These are phyloP conservation scores for Jacana jacana DNA, from an alignment of 2,113 vertebrate genomes.

Conservation along the genomic window DNA sequence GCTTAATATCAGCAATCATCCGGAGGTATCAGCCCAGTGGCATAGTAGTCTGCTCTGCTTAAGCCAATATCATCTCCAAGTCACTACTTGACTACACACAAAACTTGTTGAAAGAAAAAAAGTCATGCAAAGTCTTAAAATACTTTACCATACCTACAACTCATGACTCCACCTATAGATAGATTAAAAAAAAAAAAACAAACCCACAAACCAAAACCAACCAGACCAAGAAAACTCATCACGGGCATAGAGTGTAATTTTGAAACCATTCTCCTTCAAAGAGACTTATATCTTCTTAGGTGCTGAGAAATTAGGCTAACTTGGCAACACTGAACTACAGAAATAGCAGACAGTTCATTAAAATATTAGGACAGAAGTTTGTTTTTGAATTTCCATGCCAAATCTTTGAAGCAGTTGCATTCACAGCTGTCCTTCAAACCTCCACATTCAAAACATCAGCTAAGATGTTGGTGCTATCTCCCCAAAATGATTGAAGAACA, in stretches of 20 bases:
- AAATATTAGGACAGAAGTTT: neutral
- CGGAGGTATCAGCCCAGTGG: neutral
- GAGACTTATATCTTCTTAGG: neutral
- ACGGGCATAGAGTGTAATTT: too few relatives aligned
- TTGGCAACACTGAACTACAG: neutral
- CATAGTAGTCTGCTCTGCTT: neutral
- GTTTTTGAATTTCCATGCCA: neutral
- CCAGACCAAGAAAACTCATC: too few relatives aligned
- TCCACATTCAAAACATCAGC: neutral
- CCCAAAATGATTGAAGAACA: neutral
- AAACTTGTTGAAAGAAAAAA: neutral
- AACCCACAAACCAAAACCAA: too few relatives aligned
- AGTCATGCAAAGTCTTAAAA: neutral
- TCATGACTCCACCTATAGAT: neutral
- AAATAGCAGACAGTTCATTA: neutral
- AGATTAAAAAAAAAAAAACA: neutral
- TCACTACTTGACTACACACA: neutral
- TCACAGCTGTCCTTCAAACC: neutral
- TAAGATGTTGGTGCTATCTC: neutral
- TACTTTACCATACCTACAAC: neutral
- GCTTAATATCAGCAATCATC: neutral
- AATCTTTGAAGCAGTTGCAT: neutral
- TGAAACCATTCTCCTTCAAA: neutral
- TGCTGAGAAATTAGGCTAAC: neutral
- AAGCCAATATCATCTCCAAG: neutral